These are phyloP conservation scores for Eristalinus sepulchralis DNA, from an alignment of 2,888 invertebrate genomes.

Conservation along the genomic window DNA sequence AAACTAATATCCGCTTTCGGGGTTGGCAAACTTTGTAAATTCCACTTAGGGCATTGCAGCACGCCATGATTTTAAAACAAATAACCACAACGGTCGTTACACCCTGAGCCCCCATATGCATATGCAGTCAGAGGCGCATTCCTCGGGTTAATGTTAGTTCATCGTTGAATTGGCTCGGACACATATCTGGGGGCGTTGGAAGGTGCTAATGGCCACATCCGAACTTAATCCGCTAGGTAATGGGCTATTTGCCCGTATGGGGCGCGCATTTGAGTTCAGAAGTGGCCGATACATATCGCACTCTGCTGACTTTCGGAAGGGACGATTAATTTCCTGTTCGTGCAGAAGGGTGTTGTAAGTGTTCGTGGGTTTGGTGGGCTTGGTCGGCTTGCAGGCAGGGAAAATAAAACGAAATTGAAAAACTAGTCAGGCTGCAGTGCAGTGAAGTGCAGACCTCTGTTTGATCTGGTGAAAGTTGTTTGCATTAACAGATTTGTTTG, in stretches of 20 bases:
- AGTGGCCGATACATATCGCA: not conserved
- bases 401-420: not conserved
- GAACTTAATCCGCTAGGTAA: not conserved
- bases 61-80: slow-evolving; percentile 9
- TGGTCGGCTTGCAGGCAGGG: not conserved
- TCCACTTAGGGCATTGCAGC: not conserved
- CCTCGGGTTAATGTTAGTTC: not conserved
- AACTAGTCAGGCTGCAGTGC: not conserved
- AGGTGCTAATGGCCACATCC: slow-evolving; percentile 6
- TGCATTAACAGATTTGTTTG: too few relatives aligned
- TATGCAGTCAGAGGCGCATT: slow-evolving; percentile 14
- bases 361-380: not conserved
- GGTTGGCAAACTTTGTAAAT: not conserved
- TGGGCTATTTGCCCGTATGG: not conserved
- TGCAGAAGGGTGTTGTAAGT: not conserved
- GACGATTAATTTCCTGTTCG: not conserved
- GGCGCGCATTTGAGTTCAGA: not conserved
- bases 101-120: not conserved
- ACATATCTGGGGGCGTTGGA: not conserved
- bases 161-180: not conserved
- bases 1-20: not conserved
- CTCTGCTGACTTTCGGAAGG: not conserved
- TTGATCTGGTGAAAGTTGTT: not conserved
- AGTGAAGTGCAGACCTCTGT: too few relatives aligned
- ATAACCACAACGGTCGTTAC: not conserved